These are phyloP conservation scores for Spinus pinus DNA, from an alignment of 2,797 vertebrate species.

Conservation along the genomic window DNA sequence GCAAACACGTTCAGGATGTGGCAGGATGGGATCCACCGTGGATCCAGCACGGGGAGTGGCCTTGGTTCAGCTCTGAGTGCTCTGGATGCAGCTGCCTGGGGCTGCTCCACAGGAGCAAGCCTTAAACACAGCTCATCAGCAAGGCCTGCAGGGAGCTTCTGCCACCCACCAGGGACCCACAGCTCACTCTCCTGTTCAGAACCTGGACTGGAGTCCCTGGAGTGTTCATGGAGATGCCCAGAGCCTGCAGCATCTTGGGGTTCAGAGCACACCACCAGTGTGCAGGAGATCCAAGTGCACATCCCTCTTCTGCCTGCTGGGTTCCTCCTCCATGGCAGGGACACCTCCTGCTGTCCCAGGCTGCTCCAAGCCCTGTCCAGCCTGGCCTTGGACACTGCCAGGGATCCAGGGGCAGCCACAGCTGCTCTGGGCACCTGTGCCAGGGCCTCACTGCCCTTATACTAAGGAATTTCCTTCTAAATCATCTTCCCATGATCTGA, in stretches of 20 bases:
- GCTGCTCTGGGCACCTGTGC: not conserved
- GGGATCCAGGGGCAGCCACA: not conserved
- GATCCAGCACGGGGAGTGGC: rapidly evolving
- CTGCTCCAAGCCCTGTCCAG: rapidly evolving
- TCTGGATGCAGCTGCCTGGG: not conserved
- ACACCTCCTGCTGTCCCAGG: not conserved
- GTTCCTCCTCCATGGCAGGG: not conserved
- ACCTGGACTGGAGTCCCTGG: not conserved
- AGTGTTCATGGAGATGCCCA: not conserved
- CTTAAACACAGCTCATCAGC: not conserved
- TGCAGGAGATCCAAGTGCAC: not conserved
- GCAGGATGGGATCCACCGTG: not conserved
- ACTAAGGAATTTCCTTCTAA: not conserved
- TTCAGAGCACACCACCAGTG: rapidly evolving
- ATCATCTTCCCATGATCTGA: not conserved
- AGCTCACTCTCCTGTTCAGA: not conserved
- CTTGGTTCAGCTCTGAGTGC: not conserved
- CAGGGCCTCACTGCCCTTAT: not conserved
- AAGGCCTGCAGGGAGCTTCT: not conserved
- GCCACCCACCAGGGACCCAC: not conserved
- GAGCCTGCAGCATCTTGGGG: not conserved
- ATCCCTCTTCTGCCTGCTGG: not conserved
- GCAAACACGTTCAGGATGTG: not conserved
- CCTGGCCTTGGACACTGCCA: not conserved
- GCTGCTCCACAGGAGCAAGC: not conserved